phyloP scores from a whole-genome alignment of 2,888 invertebrate species.

The Dione vanillae region DNA sequence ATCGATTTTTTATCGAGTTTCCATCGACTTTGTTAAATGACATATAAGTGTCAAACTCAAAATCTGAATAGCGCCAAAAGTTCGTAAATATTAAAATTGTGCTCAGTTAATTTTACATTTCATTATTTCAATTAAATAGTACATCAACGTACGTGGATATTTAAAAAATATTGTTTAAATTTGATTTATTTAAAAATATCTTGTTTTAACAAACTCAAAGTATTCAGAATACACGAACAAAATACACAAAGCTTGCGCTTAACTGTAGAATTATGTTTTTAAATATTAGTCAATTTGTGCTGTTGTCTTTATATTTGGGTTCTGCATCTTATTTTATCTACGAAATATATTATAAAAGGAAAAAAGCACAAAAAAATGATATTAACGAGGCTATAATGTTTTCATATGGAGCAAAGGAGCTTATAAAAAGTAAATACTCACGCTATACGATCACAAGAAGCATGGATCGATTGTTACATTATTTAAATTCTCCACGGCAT shows the following conservation, averaged over 20 bases:
- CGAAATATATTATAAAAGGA: slow-evolving; percentile 53
- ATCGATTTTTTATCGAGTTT: too few relatives aligned
- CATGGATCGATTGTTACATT: slow-evolving; percentile 58
- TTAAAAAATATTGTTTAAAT: not conserved
- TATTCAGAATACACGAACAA: not conserved
- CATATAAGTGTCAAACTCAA: slow-evolving; percentile 14
- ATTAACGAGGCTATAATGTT: slow-evolving; percentile 73
- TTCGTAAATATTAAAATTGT: not conserved
- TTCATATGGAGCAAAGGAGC: slow-evolving; percentile 50
- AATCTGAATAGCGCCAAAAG: not conserved
- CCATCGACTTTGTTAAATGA: not conserved
- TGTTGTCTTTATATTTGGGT: slow-evolving; percentile 56
- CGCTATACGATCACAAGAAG: slow-evolving; percentile 62
- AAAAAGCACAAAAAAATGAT: slow-evolving; percentile 55
- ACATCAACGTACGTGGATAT: not conserved
- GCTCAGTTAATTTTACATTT: not conserved
- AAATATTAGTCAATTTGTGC: slow-evolving; percentile 49
- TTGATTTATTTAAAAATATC: not conserved
- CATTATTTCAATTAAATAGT: not conserved
- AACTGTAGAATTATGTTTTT: slow-evolving; percentile 29
- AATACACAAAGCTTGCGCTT: not conserved
- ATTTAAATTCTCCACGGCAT: slow-evolving; percentile 66
- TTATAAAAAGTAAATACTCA: slow-evolving; percentile 67
- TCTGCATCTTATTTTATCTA: slow-evolving; percentile 60
- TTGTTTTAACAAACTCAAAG: not conserved